These are phyloP conservation scores for Mormyrops boulengeri DNA, from an alignment of 2,797 vertebrate genomes.

Conservation along the genomic window DNA sequence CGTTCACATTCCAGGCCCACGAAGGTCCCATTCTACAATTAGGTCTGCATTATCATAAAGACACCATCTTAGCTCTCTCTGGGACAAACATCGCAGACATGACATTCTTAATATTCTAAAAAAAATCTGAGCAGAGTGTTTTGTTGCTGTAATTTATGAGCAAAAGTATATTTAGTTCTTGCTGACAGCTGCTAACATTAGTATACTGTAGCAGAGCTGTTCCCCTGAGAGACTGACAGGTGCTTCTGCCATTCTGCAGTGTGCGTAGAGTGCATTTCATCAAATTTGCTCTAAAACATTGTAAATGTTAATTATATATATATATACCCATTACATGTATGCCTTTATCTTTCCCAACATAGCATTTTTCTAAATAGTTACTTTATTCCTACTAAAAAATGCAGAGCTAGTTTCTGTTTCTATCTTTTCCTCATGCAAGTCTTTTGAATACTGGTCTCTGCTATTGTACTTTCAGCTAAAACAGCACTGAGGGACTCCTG, in stretches of 20 bases:
- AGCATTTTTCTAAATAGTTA: neutral
- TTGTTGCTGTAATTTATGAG: neutral
- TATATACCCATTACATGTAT: neutral
- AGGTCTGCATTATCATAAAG: neutral
- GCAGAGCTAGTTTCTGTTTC: neutral
- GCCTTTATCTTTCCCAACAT: neutral
- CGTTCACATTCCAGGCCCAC: neutral
- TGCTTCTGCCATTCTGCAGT: neutral
- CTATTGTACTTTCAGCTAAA: neutral
- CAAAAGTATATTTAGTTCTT: neutral
- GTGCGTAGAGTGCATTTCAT: neutral
- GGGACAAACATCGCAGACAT: neutral
- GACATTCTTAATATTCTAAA: neutral
- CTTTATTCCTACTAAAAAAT: neutral
- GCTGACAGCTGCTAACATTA: neutral
- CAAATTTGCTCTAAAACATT: neutral
- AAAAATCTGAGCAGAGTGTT: neutral
- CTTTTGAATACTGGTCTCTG: neutral
- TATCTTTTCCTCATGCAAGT: neutral
- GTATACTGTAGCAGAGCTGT: neutral
- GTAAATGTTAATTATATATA: neutral
- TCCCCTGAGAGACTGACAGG: neutral
- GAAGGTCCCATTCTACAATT: neutral
- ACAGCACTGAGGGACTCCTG: neutral
- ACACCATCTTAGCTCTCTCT: neutral